Evolutionary conservation across 1,140 invertebrate genomes (phyloP), one percentile per base, ranked within the genome.

Genomic region (Cyclargus thomasi): DNA sequence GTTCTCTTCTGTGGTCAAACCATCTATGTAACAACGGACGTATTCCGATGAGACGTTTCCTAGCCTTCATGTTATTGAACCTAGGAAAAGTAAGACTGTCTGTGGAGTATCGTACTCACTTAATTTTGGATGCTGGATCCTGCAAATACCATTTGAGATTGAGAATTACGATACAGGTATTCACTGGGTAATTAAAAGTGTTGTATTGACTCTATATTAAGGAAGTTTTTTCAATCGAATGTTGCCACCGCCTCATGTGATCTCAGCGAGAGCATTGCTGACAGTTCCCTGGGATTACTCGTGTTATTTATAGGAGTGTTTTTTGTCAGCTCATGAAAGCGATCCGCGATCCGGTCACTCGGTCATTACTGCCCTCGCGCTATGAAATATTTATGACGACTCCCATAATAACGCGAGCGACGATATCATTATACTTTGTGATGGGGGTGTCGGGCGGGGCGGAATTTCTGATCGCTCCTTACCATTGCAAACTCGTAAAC

Each of bases 401-500:
- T 90, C 83, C 85, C 86, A 89, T 91, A 91, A 90, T 90, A 90
- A 90, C 86, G 88, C 77, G 78, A 81, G 82, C 86, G 87, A 88
- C 89, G 85, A 90, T 90, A 88, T 90, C 90, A 91, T 91, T 91
- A 91, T 91, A 91, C 90, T 91, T 91, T 91, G 86, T 91, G 90
- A 91, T 91, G 75, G 82, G 86, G 85, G 85, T 76, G 84, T 76
- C 82, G 80, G 88, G 85, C 76, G 88, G 84, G 88, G 88, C 71
- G 88, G 90, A 91, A 91, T 91, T 81, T 90, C 85, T 89, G 86
- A 90, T 88, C 81, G 90, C 91, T 92, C 82, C 91, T 92, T 91
- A 90, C 87, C 86, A 91, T 90, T 90, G 88, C 88, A 90, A 91
- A 90, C 85, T 89, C 86, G 85, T 79, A 80, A 86, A 81, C 79